Evolutionary conservation across 2,888 invertebrate genomes (phyloP).

Genomic region (Dynastes hyllus): DNA sequence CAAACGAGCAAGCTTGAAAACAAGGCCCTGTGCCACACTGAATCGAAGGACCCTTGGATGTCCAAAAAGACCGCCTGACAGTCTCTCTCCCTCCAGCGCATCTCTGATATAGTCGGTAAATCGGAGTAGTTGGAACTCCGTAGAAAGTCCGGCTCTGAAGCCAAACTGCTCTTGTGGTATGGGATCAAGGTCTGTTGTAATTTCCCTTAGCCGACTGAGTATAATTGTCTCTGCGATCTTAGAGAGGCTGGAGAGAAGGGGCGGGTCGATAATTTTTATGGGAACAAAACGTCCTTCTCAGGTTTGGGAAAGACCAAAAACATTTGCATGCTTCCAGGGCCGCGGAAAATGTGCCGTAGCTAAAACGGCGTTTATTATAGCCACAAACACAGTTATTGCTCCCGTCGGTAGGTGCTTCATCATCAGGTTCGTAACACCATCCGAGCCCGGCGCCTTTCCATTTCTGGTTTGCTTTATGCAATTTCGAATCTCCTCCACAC

Average conservation of each 20-base stretch:
- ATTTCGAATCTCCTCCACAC: not conserved
- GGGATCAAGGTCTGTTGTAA: not conserved
- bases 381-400: not conserved
- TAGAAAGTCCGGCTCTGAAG: not conserved
- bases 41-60: too few species aligned
- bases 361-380: slow-evolving; percentile 44
- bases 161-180: not conserved
- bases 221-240: not conserved
- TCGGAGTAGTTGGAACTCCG: not conserved
- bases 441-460: slow-evolving; percentile 48
- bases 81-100: too few species aligned
- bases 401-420: slow-evolving; percentile 9
- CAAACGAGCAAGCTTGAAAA: too few species aligned
- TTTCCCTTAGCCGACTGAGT: not conserved
- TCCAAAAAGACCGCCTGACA: too few species aligned
- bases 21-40: too few species aligned
- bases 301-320: slow-evolving; percentile 48
- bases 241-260: slow-evolving; percentile 52
- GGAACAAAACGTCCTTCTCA: slow-evolving; percentile 31
- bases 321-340: slow-evolving; percentile 48
- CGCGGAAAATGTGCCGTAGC: slow-evolving; percentile 41
- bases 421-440: slow-evolving; percentile 20
- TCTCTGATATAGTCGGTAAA: not conserved
- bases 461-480: not conserved
- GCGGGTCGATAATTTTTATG: slow-evolving; percentile 58